Evolutionary conservation across 2,113 vertebrate species (phyloP).

Genomic region (Malurus melanocephalus): DNA sequence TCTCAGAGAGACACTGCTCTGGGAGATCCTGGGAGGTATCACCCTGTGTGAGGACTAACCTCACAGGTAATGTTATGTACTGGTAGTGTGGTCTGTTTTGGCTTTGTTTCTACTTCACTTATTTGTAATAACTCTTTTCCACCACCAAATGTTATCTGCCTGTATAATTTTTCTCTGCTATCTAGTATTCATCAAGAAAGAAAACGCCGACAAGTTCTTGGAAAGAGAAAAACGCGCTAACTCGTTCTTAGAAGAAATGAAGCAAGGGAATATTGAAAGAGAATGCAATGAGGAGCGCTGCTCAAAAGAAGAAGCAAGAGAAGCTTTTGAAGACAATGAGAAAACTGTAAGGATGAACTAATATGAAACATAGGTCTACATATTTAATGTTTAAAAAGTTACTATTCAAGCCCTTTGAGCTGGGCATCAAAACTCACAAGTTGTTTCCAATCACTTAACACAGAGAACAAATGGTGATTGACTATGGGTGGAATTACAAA

Average conservation of each 20-base stretch:
- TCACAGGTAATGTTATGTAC: neutral
- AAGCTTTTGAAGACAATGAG: conserved; percentile 80
- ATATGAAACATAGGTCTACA: neutral
- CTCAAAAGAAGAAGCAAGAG: conserved; percentile 85
- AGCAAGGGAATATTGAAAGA: conserved; percentile 84
- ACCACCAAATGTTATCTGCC: neutral
- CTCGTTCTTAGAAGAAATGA: conserved; percentile 77
- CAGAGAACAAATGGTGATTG: neutral
- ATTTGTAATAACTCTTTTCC: neutral
- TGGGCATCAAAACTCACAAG: neutral
- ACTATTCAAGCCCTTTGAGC: neutral
- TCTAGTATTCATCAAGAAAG: conserved; percentile 80
- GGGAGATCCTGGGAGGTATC: neutral
- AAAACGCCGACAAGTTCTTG: conserved; percentile 76
- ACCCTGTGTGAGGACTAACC: neutral
- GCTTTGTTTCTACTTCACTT: neutral
- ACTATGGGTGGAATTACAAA: neutral
- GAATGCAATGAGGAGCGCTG: conserved; percentile 88
- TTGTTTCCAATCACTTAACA: neutral
- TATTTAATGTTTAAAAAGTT: neutral
- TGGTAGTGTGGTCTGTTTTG: neutral
- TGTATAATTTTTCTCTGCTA: neutral
- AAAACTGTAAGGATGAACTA: conserved; percentile 75
- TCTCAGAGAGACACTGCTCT: neutral
- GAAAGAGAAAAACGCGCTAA: conserved; percentile 79